phyloP scores from a whole-genome alignment of 1,140 invertebrate genomes.

The Cyclina sinensis region DNA sequence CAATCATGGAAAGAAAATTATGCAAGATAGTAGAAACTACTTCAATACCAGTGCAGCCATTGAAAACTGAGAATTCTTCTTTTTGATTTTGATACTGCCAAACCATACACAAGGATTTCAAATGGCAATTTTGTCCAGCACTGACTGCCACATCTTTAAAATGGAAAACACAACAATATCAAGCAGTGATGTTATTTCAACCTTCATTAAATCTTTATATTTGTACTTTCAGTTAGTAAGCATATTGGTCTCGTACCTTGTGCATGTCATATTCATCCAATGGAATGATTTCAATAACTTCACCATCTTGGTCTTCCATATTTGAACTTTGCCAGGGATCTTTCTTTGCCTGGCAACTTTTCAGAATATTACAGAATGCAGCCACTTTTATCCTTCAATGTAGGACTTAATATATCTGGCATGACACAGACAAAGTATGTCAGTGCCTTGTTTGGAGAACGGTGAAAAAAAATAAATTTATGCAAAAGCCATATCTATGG shows the following conservation, averaged over 20 bases:
- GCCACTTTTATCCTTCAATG: slow-evolving; percentile 31
- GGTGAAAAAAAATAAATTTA: not conserved
- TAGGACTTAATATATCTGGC: not conserved
- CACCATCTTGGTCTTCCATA: slow-evolving; percentile 64
- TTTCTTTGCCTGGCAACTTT: slow-evolving; percentile 56
- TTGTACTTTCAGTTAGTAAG: too few species aligned
- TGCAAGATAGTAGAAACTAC: too few species aligned
- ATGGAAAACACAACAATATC: too few species aligned
- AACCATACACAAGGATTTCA: too few species aligned
- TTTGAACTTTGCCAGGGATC: slow-evolving; percentile 65
- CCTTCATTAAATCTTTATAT: too few species aligned
- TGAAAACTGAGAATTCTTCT: too few species aligned
- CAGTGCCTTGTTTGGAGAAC: not conserved
- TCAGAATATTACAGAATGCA: slow-evolving; percentile 56
- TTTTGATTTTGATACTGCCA: too few species aligned
- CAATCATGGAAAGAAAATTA: too few species aligned
- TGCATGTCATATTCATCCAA: slow-evolving; percentile 78
- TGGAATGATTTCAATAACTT: slow-evolving; percentile 80
- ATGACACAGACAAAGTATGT: not conserved
- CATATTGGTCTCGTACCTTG: slow-evolving; percentile 78
- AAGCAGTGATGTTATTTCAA: too few species aligned
- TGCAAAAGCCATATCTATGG: not conserved
- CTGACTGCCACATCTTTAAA: too few species aligned
- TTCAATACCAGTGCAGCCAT: too few species aligned
- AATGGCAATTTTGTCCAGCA: too few species aligned